Conservation (phyloP, 37 sponge, comb jelly and placozoan genomes). For the Diacarnus erythraeanus region DNA sequence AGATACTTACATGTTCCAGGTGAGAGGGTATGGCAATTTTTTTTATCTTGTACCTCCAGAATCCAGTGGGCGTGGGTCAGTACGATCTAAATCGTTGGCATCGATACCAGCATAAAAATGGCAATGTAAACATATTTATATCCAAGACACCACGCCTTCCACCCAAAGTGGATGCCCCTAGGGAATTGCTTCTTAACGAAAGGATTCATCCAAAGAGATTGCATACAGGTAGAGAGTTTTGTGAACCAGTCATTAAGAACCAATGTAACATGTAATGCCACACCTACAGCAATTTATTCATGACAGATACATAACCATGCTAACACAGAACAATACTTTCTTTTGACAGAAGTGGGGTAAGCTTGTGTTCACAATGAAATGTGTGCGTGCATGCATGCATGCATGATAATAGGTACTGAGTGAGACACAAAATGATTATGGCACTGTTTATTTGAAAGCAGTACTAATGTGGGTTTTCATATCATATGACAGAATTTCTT, state of each 20-base stretch:
- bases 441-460: neutral
- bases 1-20: neutral
- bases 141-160: conserved; percentile 74
- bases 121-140: conserved; percentile 61
- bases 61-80: conserved; percentile 82
- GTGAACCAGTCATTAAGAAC: neutral
- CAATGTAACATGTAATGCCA: neutral
- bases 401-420: neutral
- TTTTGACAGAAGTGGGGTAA: neutral
- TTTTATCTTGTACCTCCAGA: conserved; percentile 24
- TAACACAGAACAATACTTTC: neutral
- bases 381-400: neutral
- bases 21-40: neutral
- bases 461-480: neutral
- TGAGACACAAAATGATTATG: neutral
- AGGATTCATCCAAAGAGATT: conserved; percentile 51
- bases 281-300: no score
- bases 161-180: conserved; percentile 52
- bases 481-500: neutral
- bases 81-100: conserved; percentile 74
- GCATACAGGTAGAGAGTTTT: neutral
- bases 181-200: conserved; percentile 72
- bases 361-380: neutral
- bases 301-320: neutral
- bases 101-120: conserved; percentile 51